Conservation (phyloP, 2,113 vertebrate species). For the Catharus bicknelli region DNA sequence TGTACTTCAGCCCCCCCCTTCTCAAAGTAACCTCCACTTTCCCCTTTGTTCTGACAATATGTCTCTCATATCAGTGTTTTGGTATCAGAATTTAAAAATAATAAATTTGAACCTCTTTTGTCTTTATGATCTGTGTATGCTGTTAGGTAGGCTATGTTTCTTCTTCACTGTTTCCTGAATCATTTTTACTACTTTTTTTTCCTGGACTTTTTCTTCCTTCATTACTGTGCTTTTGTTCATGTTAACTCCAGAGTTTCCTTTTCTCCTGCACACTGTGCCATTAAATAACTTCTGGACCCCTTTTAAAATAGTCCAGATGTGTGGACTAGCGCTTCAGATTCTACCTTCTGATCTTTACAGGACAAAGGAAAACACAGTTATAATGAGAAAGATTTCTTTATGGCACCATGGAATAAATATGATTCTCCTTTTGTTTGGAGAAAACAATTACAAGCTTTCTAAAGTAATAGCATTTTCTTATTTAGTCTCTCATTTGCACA, state of each 20-base stretch:
- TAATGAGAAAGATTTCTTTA: neutral
- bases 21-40: neutral
- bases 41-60: neutral
- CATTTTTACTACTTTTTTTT: neutral
- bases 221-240: neutral
- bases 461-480: neutral
- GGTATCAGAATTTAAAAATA: neutral
- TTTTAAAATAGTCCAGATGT: neutral
- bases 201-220: neutral
- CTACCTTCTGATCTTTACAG: neutral
- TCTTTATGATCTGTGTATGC: neutral
- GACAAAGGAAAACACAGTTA: neutral
- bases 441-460: neutral
- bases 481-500: neutral
- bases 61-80: neutral
- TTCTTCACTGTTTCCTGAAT: neutral
- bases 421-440: neutral
- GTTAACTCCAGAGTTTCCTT: neutral
- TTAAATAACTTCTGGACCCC: neutral
- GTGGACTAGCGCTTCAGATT: neutral
- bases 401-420: neutral
- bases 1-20: neutral
- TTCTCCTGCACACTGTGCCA: neutral
- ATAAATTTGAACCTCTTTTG: neutral
- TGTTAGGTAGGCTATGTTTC: neutral